phyloP scores from a whole-genome alignment of 1,140 invertebrate genomes.

The Leguminivora glycinivorella region DNA sequence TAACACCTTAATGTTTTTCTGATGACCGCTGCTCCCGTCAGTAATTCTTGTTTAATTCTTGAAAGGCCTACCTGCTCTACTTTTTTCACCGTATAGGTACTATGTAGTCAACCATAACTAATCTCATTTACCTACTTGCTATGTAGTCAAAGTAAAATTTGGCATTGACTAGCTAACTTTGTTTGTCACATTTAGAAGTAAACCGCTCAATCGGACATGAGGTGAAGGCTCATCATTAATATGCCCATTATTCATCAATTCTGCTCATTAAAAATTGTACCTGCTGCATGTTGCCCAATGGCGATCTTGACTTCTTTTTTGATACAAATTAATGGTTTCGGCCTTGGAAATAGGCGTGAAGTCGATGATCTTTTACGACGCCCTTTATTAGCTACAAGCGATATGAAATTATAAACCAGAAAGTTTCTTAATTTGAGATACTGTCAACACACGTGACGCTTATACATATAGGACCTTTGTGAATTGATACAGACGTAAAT shows the following conservation, averaged over 20 bases:
- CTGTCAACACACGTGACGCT: no score
- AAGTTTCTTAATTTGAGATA: no score
- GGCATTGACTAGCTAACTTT: conserved; percentile 7
- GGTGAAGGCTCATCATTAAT: conserved; percentile 27
- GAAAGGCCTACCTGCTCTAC: no score
- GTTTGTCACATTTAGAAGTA: conserved; percentile 18
- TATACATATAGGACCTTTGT: no score
- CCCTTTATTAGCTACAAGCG: neutral
- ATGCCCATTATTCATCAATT: conserved; percentile 27
- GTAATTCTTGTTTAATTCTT: no score
- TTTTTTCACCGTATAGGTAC: no score
- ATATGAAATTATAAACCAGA: no score
- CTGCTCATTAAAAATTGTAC: conserved; percentile 27
- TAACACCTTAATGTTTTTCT: no score
- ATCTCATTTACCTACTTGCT: neutral
- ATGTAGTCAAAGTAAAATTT: neutral
- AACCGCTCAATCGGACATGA: conserved; percentile 11
- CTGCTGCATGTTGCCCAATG: conserved; percentile 20
- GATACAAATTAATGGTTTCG: conserved; percentile 13
- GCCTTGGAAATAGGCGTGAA: conserved; percentile 4
- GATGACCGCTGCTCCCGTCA: no score
- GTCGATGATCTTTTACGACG: neutral
- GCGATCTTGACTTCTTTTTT: conserved; percentile 22
- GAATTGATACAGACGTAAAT: no score
- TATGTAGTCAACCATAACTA: no score